Base-by-base conservation (phyloP, 2,888 invertebrate genomes). In the Leptura quadrifasciata region DNA sequence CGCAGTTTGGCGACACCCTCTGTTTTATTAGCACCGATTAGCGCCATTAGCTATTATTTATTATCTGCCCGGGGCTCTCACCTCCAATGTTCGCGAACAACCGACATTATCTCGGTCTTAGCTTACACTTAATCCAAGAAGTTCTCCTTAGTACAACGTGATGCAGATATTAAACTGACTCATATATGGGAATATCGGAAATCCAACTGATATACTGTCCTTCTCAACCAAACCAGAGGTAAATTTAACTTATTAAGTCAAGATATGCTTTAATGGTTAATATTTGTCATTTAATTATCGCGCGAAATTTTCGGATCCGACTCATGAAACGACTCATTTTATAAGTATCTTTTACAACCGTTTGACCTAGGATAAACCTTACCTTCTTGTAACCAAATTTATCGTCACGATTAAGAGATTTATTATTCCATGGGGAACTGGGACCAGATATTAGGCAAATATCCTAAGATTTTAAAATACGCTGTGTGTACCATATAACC, bases 11-110 rank as follows among this genome's bases (percentile, higher is more conserved):
- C 79, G 78, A 83, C 80, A 79, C 76, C 79, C 76, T 74, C 78
- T 79, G 80, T 82, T 85, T 85, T 85, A 85, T 85, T 85, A 83
- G 81, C 79, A 72, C 75, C 84, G 85, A 85, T 85, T 84, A 84
- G 81, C 79, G 79, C 83, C 84, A 82, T 85, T 84, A 84, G 80
- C 77, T 81, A 83, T 84, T 85, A 85, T 85, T 85, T 85, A 85
- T 84, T 83, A 81, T 82, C 83, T 79, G 82, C 84, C 83, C 80
- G 76, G 78, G 82, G 81, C 80, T 78, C 79, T 79, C 82, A 80
- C 80, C 80, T 77, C 76, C 77, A 74, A 72, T 72, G 78, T 75
- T 81, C 76, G 76, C 78, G 76, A 78, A 73, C 77, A 81, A 76
- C 80, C 81, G 82, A 82, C 80, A 80, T 79, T 82, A 83, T 84